These are phyloP conservation scores for Ondatra zibethicus DNA, from an alignment of 2,113 vertebrate genomes.

Conservation along the genomic window DNA sequence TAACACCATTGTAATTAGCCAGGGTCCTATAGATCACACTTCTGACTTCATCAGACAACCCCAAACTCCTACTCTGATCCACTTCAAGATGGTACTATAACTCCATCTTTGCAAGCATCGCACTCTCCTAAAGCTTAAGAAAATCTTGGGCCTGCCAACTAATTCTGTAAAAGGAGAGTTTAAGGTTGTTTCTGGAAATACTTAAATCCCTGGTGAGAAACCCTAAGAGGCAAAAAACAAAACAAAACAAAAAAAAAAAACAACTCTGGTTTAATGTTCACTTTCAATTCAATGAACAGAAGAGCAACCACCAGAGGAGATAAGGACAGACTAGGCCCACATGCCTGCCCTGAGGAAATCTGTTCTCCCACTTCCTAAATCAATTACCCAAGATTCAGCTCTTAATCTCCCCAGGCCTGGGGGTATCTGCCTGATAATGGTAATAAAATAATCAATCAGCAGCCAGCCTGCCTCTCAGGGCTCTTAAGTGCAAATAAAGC, in stretches of 20 bases:
- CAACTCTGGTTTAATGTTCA: not conserved
- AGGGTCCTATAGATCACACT: not conserved
- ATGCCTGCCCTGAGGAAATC: not conserved
- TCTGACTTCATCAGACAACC: not conserved
- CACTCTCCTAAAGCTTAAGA: not conserved
- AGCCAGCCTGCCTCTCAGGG: not conserved
- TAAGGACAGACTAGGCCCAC: not conserved
- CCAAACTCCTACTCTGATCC: not conserved
- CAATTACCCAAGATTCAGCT: not conserved
- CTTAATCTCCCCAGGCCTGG: not conserved
- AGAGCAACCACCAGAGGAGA: not conserved
- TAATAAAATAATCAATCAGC: constrained; percentile 3
- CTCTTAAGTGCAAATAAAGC: constrained; percentile 15
- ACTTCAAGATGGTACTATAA: not conserved
- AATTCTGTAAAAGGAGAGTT: not conserved
- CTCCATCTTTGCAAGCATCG: rapidly evolving
- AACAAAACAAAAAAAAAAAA: not conserved
- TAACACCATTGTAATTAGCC: not conserved
- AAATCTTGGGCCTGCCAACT: not conserved
- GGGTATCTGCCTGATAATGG: not conserved
- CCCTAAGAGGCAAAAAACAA: not conserved
- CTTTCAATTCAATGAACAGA: not conserved
- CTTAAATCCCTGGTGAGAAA: not conserved
- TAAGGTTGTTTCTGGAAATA: not conserved
- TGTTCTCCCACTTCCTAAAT: not conserved